Evolutionary conservation across 2,888 invertebrate species (phyloP).

Genomic region (Neuroscelio doddi): DNA sequence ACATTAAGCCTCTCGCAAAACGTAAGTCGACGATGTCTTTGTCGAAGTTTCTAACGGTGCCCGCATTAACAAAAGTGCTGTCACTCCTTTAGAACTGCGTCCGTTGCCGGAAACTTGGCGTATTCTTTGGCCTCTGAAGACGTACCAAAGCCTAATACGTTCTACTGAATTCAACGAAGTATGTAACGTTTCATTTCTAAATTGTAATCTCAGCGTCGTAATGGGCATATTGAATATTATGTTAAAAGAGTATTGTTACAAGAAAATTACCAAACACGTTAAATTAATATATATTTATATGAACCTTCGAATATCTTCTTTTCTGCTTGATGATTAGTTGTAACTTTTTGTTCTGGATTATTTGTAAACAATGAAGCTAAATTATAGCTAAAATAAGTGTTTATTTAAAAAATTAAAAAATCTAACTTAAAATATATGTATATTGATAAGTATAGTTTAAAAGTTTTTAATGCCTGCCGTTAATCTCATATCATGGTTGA

Average conservation of each 20-base stretch:
- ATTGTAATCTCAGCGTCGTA: too few species aligned
- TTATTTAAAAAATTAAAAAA: too few species aligned
- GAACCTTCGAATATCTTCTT: too few species aligned
- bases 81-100: constrained; percentile 41
- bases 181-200: constrained; percentile 39
- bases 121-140: constrained; percentile 43
- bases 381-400: too few species aligned
- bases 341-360: too few species aligned
- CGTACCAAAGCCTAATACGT: constrained; percentile 31
- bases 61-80: constrained; percentile 53
- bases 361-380: too few species aligned
- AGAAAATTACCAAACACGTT: too few species aligned
- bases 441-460: background rate
- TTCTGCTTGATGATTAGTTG: too few species aligned
- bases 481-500: constrained; percentile 6
- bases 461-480: constrained; percentile 9
- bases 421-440: too few species aligned
- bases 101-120: constrained; percentile 41
- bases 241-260: too few species aligned
- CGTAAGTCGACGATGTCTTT: constrained; percentile 44
- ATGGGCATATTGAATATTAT: too few species aligned
- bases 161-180: constrained; percentile 26
- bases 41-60: constrained; percentile 50
- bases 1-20: constrained; percentile 33
- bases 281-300: too few species aligned